Conservation (phyloP, 2,888 invertebrate species). For the Athripsodes cinereus region DNA sequence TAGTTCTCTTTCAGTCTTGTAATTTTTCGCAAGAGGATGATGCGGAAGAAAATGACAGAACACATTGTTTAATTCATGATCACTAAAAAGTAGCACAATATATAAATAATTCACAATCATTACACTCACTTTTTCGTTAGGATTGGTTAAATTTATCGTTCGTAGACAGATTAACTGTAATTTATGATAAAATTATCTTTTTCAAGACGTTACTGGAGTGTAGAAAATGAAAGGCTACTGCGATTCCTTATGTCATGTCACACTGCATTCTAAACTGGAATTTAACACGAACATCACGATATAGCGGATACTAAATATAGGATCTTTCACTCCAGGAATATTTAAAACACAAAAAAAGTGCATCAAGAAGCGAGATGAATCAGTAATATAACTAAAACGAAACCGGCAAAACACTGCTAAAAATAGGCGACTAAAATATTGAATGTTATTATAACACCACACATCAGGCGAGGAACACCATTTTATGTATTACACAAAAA, state of each 20-base stretch:
- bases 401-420: slow-evolving; percentile 24
- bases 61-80: not conserved
- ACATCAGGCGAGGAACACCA: not conserved
- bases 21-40: no score
- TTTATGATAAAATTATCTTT: not conserved
- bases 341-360: slow-evolving; percentile 16
- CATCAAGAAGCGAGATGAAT: slow-evolving; percentile 14
- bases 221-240: not conserved
- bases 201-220: not conserved
- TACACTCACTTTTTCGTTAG: not conserved
- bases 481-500: not conserved
- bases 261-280: slow-evolving; percentile 6
- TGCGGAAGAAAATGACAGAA: no score
- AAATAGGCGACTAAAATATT: slow-evolving; percentile 23
- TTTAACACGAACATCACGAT: slow-evolving; percentile 14
- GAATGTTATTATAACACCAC: slow-evolving; percentile 13
- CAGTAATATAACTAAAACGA: slow-evolving; percentile 16
- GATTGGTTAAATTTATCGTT: not conserved
- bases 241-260: not conserved
- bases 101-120: not conserved
- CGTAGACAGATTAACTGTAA: not conserved
- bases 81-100: not conserved
- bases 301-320: slow-evolving; percentile 20
- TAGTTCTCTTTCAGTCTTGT: no score
- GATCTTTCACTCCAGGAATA: slow-evolving; percentile 11